Conservation (phyloP, 2,113 vertebrate genomes). For the Callospermophilus lateralis region DNA sequence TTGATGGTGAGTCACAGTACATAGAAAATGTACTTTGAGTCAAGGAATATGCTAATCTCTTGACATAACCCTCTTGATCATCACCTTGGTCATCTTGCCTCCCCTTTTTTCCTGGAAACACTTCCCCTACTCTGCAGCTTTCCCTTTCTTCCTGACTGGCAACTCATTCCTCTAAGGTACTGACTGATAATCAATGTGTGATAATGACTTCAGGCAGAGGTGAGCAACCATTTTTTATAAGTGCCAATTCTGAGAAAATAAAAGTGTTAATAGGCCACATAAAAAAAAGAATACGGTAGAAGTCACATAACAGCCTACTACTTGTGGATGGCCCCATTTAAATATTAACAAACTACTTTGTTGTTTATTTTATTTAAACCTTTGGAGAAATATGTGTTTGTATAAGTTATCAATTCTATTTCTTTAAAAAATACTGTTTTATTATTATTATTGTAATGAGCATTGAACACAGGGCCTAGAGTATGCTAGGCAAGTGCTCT, state of each 20-base stretch:
- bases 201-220: conserved; percentile 79
- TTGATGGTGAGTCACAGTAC: background rate
- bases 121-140: background rate
- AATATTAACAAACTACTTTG: background rate
- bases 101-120: background rate
- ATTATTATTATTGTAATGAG: no score
- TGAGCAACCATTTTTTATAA: conserved; percentile 74
- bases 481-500: background rate
- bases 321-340: background rate
- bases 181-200: conserved; percentile 81
- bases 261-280: conserved; percentile 74
- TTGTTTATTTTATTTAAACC: background rate
- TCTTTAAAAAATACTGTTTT: no score
- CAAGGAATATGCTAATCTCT: background rate
- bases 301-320: conserved; percentile 30
- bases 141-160: conserved; percentile 19
- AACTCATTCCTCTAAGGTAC: conserved; percentile 70
- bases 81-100: background rate
- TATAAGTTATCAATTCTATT: background rate
- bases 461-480: background rate
- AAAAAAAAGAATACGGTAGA: background rate
- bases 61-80: background rate
- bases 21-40: background rate
- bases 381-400: background rate
- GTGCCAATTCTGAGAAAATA: conserved; percentile 78